Conservation (phyloP, 2,113 vertebrate genomes). For the Rattus norvegicus region GRCr8 NC_086021.1:132225501-132226000, state of each 20-base stretch:
- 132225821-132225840: not conserved
- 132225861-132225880: not conserved
- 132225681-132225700: not conserved
- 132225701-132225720: not conserved
- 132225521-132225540: not conserved
- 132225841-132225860: not conserved
- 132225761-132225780: not conserved
- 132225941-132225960: not conserved
- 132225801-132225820: not conserved
- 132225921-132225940: too few species aligned
- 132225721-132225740: not conserved
- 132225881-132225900: not conserved
- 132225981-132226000: not conserved
- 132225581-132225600: not conserved
- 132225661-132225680: not conserved
- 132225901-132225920: not conserved
- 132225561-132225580: not conserved
- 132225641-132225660: not conserved
- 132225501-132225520: not conserved
- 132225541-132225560: constrained; percentile 12
- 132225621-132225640: not conserved
- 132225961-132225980: not conserved
- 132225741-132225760: not conserved
- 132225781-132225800: not conserved
- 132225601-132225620: not conserved